Evolutionary conservation across 1,140 invertebrate species (phyloP), one percentile per base, ranked within the genome.

Genomic region (Himalopsyche phryganea): DNA sequence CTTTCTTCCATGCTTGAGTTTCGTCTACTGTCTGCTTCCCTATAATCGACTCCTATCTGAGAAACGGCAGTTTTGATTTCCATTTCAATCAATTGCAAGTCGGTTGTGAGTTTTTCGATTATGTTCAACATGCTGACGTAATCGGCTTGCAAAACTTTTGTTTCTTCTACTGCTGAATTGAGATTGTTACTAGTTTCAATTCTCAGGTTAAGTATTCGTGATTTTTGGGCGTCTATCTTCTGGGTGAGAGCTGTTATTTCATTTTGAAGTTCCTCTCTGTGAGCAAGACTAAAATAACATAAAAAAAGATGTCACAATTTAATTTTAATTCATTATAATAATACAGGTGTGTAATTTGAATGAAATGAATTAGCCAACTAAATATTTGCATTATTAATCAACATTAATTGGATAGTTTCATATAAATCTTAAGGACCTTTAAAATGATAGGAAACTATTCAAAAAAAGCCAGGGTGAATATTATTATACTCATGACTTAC

Each of bases 261-360:
- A 63, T 88, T 84, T 68, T 91, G 88, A 4, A 92, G 65, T 66
- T 93, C 90, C 75, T 94, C 92, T 48, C 89, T 80, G 11, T 84
- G 85, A n/a, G 87, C 86, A 50, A 89, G 79, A 70, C 80, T 87
- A 74, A 45, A 58, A 56, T 35, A 49, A 28, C 40, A 19, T 36
- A 41, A 50, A 28, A 23, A n/a, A n/a, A n/a, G n/a, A n/a, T n/a
- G n/a, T n/a, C n/a, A n/a, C n/a, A n/a, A n/a, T n/a, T n/a, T n/a
- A n/a, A n/a, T n/a, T n/a, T n/a, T n/a, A n/a, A n/a, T n/a, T n/a
- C n/a, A n/a, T n/a, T n/a, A n/a, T n/a, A n/a, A n/a, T n/a, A n/a
- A n/a, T n/a, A n/a, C n/a, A n/a, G n/a, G n/a, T n/a, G n/a, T n/a
- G n/a, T n/a, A n/a, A n/a, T n/a, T n/a, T n/a, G n/a, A n/a, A n/a